phyloP scores from a whole-genome alignment of 2,888 invertebrate species.

The Pachycephus smyrnensis region DNA sequence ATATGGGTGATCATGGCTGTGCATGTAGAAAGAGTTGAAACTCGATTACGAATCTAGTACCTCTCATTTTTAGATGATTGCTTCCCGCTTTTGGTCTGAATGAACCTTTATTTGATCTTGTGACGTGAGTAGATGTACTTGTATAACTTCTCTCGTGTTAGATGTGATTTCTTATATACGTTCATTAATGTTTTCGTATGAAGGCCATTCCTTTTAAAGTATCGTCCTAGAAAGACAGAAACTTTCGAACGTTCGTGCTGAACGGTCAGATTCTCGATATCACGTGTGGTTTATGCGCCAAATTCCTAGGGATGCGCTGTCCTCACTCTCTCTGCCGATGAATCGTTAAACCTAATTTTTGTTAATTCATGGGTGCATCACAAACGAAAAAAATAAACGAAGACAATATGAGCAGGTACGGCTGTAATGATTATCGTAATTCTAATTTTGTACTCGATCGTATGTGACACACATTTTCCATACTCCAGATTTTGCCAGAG shows the following conservation, averaged over 20 bases:
- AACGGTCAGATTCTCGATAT: not conserved
- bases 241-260: not conserved
- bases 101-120: not conserved
- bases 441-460: not conserved
- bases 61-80: not conserved
- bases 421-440: constrained; percentile 12
- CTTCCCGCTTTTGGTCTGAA: not conserved
- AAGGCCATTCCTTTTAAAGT: not conserved
- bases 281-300: not conserved
- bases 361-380: constrained; percentile 53
- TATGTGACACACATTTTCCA: not conserved
- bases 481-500: not conserved
- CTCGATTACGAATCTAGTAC: not conserved
- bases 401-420: constrained; percentile 53
- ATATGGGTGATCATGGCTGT: not conserved
- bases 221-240: not conserved
- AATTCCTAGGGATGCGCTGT: not conserved
- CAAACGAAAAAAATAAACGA: constrained; percentile 43
- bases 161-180: no score
- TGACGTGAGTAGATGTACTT: not conserved
- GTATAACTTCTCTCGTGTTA: not conserved
- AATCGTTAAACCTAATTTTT: constrained; percentile 14
- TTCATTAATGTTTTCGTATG: not conserved
- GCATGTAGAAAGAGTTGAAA: not conserved
- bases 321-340: not conserved